phyloP scores from a whole-genome alignment of 2,888 invertebrate species.

The Drosophila percnosoma region DNA sequence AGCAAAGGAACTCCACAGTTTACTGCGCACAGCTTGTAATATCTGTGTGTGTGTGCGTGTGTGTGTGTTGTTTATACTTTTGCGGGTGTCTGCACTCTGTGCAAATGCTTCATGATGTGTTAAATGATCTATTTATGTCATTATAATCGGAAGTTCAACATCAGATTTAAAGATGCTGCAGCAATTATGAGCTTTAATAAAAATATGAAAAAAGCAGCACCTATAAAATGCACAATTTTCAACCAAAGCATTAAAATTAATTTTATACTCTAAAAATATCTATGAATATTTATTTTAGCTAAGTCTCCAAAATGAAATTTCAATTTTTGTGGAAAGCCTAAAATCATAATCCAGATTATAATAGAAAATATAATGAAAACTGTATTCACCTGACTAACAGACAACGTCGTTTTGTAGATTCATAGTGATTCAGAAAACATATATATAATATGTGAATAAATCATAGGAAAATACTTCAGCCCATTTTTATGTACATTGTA shows the following conservation, averaged over 20 bases:
- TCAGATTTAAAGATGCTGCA: not conserved
- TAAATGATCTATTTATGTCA: constrained; percentile 6
- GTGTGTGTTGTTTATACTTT: not conserved
- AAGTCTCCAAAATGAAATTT: not conserved
- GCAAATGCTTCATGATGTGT: constrained; percentile 12
- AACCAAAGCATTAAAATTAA: not conserved
- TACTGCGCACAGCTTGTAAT: not conserved
- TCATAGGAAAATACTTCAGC: not conserved
- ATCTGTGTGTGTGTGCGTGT: not conserved
- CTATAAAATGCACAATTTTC: not conserved
- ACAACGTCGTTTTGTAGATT: not conserved
- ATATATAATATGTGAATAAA: not conserved
- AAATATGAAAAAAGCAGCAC: not conserved
- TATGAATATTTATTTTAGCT: not conserved
- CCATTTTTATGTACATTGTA: not conserved
- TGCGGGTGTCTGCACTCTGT: not conserved
- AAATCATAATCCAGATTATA: not conserved
- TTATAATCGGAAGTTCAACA: not conserved
- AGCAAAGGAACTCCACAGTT: constrained; percentile 12
- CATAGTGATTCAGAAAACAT: not conserved
- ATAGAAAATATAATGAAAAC: not conserved
- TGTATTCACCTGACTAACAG: not conserved
- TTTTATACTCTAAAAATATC: not conserved
- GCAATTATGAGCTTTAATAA: not conserved
- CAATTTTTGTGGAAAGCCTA: not conserved